Percentiles rank a stretch among this genome's conserved stretches.
phyloP scores from a whole-genome alignment of 2,797 vertebrate genomes.

The Thunnus albacares region DNA sequence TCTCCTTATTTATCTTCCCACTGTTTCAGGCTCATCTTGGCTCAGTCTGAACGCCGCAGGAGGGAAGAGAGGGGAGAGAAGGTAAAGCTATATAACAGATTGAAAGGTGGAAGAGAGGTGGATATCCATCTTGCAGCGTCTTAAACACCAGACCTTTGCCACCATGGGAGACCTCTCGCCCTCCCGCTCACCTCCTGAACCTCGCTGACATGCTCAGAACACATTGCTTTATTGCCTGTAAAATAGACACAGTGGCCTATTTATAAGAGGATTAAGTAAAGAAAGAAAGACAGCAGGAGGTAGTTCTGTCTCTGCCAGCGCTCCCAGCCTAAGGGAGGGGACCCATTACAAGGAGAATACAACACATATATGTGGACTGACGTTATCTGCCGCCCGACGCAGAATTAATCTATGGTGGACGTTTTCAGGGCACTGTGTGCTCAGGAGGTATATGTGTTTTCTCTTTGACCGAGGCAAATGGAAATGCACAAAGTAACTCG shows the following conservation, averaged over 20 bases:
- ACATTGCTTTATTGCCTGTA: conserved; percentile 85
- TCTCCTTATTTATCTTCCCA: conserved; percentile 57
- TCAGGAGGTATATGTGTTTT: conserved; percentile 4
- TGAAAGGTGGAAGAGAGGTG: conserved; percentile 16
- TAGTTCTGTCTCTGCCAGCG: conserved; percentile 65
- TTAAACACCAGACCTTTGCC: conserved; percentile 56
- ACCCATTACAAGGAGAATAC: conserved; percentile 63
- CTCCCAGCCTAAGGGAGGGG: conserved; percentile 58
- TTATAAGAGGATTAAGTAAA: conserved; percentile 84
- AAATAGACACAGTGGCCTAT: conserved; percentile 85
- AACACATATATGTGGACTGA: conserved; percentile 64
- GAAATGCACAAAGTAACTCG: conserved; percentile 12
- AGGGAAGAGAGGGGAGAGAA: conserved; percentile 13
- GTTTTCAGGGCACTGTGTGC: conserved; percentile 7
- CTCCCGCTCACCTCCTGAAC: conserved; percentile 63
- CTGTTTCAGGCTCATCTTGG: conserved; percentile 54
- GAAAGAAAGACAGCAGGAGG: conserved; percentile 75
- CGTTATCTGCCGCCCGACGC: conserved; percentile 43
- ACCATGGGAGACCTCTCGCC: conserved; percentile 56
- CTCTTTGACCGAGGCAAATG: conserved; percentile 10
- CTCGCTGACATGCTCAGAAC: conserved; percentile 60
- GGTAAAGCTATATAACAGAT: conserved; percentile 39
- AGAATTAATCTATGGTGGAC: conserved; percentile 10
- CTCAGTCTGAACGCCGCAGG: conserved; percentile 28
- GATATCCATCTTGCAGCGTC: conserved; percentile 30